phyloP scores from a whole-genome alignment of 2,797 vertebrate species.

The Pelodytes ibericus region DNA sequence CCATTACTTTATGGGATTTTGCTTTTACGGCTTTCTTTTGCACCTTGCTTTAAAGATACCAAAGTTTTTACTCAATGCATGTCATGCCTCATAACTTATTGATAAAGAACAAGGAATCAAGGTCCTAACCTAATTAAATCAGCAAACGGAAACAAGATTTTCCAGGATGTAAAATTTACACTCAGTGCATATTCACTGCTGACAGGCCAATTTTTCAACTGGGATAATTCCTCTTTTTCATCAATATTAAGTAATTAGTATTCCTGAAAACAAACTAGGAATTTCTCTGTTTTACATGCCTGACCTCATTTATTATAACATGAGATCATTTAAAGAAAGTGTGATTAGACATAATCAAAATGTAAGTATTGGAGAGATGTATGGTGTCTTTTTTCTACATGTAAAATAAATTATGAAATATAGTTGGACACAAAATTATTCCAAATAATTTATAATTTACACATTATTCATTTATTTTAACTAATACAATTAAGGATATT shows the following conservation, averaged over 20 bases:
- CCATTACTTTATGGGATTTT: slow-evolving; percentile 1
- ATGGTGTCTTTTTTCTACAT: too few species aligned
- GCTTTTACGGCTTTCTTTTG: slow-evolving; percentile 6
- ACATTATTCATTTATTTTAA: too few species aligned
- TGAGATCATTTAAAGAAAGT: not conserved
- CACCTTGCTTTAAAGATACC: not conserved
- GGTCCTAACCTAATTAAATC: slow-evolving; percentile 31
- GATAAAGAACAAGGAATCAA: slow-evolving; percentile 33
- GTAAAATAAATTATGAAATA: too few species aligned
- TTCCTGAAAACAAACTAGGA: slow-evolving; percentile 6
- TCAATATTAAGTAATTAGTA: slow-evolving; percentile 10
- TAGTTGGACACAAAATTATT: too few species aligned
- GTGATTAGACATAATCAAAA: too few species aligned
- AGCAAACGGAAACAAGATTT: slow-evolving; percentile 27
- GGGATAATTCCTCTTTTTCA: not conserved
- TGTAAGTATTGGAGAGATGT: too few species aligned
- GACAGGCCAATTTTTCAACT: not conserved
- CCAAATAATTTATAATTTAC: too few species aligned
- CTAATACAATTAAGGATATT: too few species aligned
- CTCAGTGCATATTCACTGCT: slow-evolving; percentile 25
- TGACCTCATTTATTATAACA: too few species aligned
- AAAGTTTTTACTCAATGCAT: slow-evolving; percentile 18
- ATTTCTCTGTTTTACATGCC: not conserved
- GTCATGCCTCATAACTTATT: slow-evolving; percentile 24
- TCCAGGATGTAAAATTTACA: slow-evolving; percentile 28